Evolutionary conservation across 2,797 vertebrate species (phyloP).

Genomic region (Aeoliscus strigatus): DNA sequence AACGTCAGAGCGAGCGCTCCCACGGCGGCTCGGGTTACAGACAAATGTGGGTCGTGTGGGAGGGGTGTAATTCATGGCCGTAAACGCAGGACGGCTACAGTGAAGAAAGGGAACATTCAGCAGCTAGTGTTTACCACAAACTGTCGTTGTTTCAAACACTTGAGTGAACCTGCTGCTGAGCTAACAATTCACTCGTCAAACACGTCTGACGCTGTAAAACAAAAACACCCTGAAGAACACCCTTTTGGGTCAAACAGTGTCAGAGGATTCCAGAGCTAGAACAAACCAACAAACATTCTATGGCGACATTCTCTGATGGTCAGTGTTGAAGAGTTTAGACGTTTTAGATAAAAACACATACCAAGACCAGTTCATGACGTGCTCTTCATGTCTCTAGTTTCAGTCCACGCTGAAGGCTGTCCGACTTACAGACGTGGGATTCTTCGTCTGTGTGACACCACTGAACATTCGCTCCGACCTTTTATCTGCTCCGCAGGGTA

Average conservation of each 20-base stretch:
- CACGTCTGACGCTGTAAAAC: background rate
- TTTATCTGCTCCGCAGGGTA: constrained; percentile 66
- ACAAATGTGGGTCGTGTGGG: constrained; percentile 52
- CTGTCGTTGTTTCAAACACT: constrained; percentile 6
- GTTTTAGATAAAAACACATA: constrained; percentile 44
- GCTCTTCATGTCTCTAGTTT: constrained; percentile 40
- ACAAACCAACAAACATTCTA: background rate
- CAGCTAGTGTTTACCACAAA: background rate
- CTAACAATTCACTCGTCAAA: constrained; percentile 70
- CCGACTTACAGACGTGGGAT: constrained; percentile 13
- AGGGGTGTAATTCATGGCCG: constrained; percentile 22
- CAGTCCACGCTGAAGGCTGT: constrained; percentile 6
- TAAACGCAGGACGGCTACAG: constrained; percentile 5
- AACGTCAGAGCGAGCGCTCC: constrained; percentile 39
- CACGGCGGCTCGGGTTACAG: constrained; percentile 59
- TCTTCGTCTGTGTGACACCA: constrained; percentile 24
- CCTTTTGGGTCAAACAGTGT: background rate
- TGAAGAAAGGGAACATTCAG: background rate
- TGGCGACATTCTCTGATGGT: background rate
- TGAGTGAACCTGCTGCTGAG: constrained; percentile 19
- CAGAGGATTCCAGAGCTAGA: background rate
- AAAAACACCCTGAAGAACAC: background rate
- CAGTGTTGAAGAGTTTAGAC: background rate
- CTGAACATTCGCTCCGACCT: constrained; percentile 18
- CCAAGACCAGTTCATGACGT: constrained; percentile 69